These are phyloP conservation scores for Chloroclystis v-ata DNA, from an alignment of 2,888 invertebrate genomes.

Conservation along the genomic window DNA sequence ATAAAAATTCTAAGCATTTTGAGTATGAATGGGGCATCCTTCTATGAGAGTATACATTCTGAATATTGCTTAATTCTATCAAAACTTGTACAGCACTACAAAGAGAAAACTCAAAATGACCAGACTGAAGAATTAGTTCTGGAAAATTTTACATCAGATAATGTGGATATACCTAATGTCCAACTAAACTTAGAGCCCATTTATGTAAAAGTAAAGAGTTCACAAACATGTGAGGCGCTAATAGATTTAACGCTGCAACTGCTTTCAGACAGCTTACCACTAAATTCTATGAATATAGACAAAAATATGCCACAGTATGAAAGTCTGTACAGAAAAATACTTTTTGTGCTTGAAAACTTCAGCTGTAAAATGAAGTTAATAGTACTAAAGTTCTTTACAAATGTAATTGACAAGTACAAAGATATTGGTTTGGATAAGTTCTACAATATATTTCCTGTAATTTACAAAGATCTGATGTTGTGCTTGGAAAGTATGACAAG, in stretches of 20 bases:
- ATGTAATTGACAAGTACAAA: constrained; percentile 51
- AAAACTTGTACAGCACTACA: constrained; percentile 63
- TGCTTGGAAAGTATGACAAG: constrained; percentile 47
- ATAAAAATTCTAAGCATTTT: constrained; percentile 75
- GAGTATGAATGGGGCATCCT: constrained; percentile 67
- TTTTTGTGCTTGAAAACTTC: constrained; percentile 55
- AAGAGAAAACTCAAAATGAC: constrained; percentile 35
- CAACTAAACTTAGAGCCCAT: constrained; percentile 64
- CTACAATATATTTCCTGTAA: constrained; percentile 40
- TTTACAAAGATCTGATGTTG: constrained; percentile 42
- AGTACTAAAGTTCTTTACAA: constrained; percentile 54
- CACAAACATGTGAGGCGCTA: constrained; percentile 52
- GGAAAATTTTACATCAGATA: constrained; percentile 65
- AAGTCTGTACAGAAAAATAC: constrained; percentile 40
- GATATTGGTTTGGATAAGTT: constrained; percentile 45
- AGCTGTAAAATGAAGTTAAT: constrained; percentile 57
- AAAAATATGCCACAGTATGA: constrained; percentile 37
- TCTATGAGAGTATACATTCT: constrained; percentile 65
- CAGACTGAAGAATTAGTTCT: constrained; percentile 40
- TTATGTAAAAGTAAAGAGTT: constrained; percentile 53
- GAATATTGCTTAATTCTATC: constrained; percentile 69
- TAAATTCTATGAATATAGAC: constrained; percentile 48
- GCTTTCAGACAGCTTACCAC: constrained; percentile 56
- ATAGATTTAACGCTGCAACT: constrained; percentile 56
- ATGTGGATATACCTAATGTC: constrained; percentile 54